Evolutionary conservation across 2,888 invertebrate species (phyloP), one percentile per base, ranked within the genome.

Genomic region (Papilio demoleus): DNA sequence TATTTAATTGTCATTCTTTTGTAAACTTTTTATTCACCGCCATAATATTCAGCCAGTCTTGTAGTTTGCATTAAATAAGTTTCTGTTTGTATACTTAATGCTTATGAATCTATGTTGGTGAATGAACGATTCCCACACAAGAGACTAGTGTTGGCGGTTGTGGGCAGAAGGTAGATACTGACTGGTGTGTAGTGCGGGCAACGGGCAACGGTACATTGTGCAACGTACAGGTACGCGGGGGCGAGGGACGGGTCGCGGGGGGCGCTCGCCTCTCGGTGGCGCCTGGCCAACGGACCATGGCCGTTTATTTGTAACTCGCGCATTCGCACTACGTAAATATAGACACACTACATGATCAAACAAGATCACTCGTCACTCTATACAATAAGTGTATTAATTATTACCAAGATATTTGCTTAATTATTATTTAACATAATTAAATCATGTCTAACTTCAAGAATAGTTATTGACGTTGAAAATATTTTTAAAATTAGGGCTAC

Each of bases 241-340:
- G 68, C 65, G 4, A 31, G 31, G 6, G 31, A 6, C 4, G 31
- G 31, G 6, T 6, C 70, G 64, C 71, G 74, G 78, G 80, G 79
- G 81, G 74, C 78, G 80, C 79, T 80, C 19, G 65, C 71, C 69
- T 65, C 70, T 61, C 72, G 73, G 79, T 81, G 81, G 81, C 81
- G 81, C 81, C 77, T 70, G 72, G 79, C 80, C 81, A 79, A 74
- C 75, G 72, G 70, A 72, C 76, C 77, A 77, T 71, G 78, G 77
- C 56, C 78, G 71, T 74, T 80, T 87, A 86, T 86, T 86, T 83
- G 77, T 79, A 72, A 73, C 69, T 69, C 69, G 65, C 65, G 45
- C 58, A 71, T 70, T 71, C 68, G 61, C 68, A n/a, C 45, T 36
- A 61, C 42, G 45, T 40, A 66, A 64, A 64, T 56, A 68, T 50